Percentiles rank a stretch among this genome's conserved stretches.
phyloP scores from a whole-genome alignment of 2,113 vertebrate genomes.

The Corythaeola cristata region DNA sequence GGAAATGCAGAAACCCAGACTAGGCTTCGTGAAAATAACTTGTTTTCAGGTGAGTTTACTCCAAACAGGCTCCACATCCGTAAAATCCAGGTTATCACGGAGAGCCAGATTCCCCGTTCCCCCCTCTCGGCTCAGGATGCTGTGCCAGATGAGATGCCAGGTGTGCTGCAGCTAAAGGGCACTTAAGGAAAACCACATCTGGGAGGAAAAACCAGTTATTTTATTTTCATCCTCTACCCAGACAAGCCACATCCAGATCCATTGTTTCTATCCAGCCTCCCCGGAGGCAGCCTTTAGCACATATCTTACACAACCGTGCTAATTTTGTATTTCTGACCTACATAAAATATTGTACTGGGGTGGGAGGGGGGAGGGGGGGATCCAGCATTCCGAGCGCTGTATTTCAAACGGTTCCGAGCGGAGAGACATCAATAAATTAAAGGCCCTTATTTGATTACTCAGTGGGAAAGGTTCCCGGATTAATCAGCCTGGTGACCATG shows the following conservation, averaged over 20 bases:
- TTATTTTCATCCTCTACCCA: neutral
- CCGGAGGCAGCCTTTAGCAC: neutral
- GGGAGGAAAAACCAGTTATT: neutral
- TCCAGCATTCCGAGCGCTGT: neutral
- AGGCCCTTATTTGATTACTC: neutral
- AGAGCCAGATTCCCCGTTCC: neutral
- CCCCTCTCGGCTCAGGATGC: neutral
- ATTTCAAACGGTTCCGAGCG: neutral
- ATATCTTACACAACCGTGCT: constrained; percentile 32
- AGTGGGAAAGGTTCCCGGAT: neutral
- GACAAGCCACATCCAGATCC: neutral
- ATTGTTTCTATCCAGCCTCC: constrained; percentile 1
- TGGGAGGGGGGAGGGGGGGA: neutral
- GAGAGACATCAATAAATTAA: neutral
- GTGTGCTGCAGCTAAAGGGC: neutral
- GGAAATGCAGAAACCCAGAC: neutral
- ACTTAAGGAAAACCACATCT: neutral
- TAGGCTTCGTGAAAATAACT: neutral
- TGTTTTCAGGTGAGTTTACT: neutral
- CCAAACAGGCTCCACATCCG: neutral
- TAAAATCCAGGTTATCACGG: neutral
- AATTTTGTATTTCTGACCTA: constrained; percentile 47
- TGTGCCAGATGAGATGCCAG: neutral
- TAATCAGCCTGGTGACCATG: neutral
- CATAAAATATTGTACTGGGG: neutral